Base-by-base conservation (phyloP, 1,140 invertebrate genomes). In the Helicorthomorpha holstii region DNA sequence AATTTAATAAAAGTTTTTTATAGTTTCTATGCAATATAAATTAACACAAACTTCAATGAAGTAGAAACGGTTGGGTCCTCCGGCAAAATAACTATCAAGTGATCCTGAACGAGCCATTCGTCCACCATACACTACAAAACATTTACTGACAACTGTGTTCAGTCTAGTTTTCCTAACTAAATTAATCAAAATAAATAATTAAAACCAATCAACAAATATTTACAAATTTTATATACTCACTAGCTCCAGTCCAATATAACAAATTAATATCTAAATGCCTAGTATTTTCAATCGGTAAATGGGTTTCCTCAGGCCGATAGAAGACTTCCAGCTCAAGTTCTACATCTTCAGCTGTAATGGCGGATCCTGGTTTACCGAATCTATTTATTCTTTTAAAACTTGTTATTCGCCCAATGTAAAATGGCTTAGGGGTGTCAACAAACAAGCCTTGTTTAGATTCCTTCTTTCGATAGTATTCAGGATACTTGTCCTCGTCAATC, bases 171-270 rank as follows among this genome's bases (percentile, higher is more conserved):
- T n/a, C n/a, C n/a, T n/a, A n/a, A n/a, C n/a, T n/a, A n/a, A n/a
- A n/a, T n/a, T n/a, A n/a, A n/a, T n/a, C n/a, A n/a, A n/a, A n/a
- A n/a, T n/a, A n/a, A n/a, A n/a, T n/a, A n/a, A n/a, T n/a, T n/a
- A n/a, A n/a, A n/a, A n/a, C n/a, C n/a, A n/a, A n/a, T n/a, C n/a
- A n/a, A n/a, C n/a, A n/a, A n/a, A n/a, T n/a, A n/a, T n/a, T n/a
- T n/a, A n/a, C n/a, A n/a, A n/a, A n/a, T n/a, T n/a, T n/a, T n/a
- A n/a, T n/a, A n/a, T n/a, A n/a, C n/a, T n/a, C n/a, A n/a, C n/a
- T n/a, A n/a, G n/a, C n/a, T n/a, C n/a, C n/a, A n/a, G n/a, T n/a
- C 79, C 82, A 86, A 64, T 81, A 89, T 0, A 88, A 60, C 42
- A 81, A 64, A 63, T 86, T 87, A 4, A 85, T 60, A 64, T 88